A percentile compares a stretch with the other conserved stretches of the same genome.
phyloP scores from a whole-genome alignment of 2,113 vertebrate species.

The Sphaerodactylus townsendi region DNA sequence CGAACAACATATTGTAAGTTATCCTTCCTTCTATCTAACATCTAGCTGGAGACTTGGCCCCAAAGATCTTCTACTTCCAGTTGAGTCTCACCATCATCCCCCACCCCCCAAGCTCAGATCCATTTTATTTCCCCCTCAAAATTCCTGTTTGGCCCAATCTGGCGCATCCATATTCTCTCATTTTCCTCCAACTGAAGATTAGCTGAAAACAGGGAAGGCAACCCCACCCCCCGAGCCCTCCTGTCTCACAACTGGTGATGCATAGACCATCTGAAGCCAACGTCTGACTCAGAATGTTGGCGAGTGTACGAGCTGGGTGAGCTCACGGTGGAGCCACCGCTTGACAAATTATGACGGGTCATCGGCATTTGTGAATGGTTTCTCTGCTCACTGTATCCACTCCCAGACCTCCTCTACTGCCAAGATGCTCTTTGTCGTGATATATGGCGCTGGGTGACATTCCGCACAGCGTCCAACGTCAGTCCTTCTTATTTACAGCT shows the following conservation, averaged over 20 bases:
- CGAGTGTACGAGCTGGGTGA: not conserved
- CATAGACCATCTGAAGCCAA: not conserved
- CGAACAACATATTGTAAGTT: not conserved
- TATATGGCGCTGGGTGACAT: slow-evolving; percentile 20
- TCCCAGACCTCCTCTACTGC: slow-evolving; percentile 27
- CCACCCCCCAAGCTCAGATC: no score
- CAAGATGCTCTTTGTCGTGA: not conserved
- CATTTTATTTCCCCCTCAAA: not conserved
- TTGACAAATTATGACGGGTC: slow-evolving; percentile 55
- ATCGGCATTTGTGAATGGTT: slow-evolving; percentile 26
- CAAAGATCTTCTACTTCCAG: not conserved
- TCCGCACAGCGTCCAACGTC: not conserved
- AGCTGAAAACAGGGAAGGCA: not conserved
- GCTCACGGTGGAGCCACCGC: slow-evolving; percentile 30
- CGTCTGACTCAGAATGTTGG: slow-evolving; percentile 39
- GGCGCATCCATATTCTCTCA: not conserved
- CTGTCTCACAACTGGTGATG: not conserved
- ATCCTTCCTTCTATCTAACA: not conserved
- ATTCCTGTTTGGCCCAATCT: not conserved
- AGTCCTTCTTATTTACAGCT: slow-evolving; percentile 14
- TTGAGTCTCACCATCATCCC: not conserved
- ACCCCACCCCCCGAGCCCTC: accelerated
- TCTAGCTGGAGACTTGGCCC: no score
- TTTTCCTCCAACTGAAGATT: not conserved
- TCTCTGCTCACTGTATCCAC: slow-evolving; percentile 20